Evolutionary conservation across 2,888 invertebrate genomes (phyloP), one percentile per base, ranked within the genome.

Genomic region (Pammene fasciana): DNA sequence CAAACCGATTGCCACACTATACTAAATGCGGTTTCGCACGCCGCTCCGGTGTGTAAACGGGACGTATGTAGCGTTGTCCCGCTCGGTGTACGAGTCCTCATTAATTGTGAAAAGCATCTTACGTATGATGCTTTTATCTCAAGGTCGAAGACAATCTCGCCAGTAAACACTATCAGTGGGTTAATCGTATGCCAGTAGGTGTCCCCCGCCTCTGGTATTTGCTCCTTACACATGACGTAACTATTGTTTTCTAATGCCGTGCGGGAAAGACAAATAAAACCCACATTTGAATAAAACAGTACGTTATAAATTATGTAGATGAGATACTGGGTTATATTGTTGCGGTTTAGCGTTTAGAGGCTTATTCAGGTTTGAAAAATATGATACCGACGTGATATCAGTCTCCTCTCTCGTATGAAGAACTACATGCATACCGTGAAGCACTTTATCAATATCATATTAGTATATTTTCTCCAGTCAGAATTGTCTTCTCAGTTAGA

Each of bases 211-310:
- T 36, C 50, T 18, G 38, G 46, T 45, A 26, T 34, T 59, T 52
- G 38, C 46, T 36, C 18, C 52, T 41, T 38, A 59, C 41, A 45
- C 43, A 26, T 56, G 62, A 56, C 68, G 68, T 36, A 68, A 68
- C 26, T n/a, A 48, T 68, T 56, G 56, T 62, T 56, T 48, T 45
- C 52, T 9, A 34, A 18, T 36, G 6, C 59, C 43, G 26, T 9
- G 55, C 55, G 1, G 26, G 14, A n/a, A 43, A 66, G 48, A 11
- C 48, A 41, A 54, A 59, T 34, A 48, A 48, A 65, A 48, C 7
- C 2, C 56, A 57, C 38, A 65, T 56, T 65, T 56, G 18, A 65
- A 65, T 65, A 65, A 65, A 55, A 65, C 56, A 9, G 26, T 36
- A 18, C 52, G 7, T 52, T 34, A 56, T 41, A 54, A 56, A 68